Evolutionary conservation across 2,888 invertebrate genomes (phyloP).

Genomic region (Pristionchus maxplancki): DNA sequence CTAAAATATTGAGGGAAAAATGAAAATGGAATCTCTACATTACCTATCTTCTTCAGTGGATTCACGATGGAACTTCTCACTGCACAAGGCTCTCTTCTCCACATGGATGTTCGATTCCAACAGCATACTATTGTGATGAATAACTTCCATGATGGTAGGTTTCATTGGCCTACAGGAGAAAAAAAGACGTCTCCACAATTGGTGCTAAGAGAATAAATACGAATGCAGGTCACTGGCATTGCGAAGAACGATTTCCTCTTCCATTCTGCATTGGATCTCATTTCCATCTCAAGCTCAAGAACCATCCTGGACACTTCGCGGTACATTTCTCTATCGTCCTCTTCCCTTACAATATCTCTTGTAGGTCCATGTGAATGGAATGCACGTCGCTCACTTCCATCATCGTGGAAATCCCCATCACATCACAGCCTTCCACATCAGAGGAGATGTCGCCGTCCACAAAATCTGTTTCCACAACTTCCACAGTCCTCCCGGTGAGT

Average conservation of each 20-base stretch:
- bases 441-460: conserved; percentile 45
- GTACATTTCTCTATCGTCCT: neutral
- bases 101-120: conserved; percentile 50
- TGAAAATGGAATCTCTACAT: no score
- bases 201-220: neutral
- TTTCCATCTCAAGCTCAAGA: conserved; percentile 52
- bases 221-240: conserved; percentile 32
- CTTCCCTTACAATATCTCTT: neutral
- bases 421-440: conserved; percentile 48
- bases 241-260: conserved; percentile 7
- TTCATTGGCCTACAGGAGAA: neutral
- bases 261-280: conserved; percentile 47
- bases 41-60: conserved; percentile 48
- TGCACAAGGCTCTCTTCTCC: conserved; percentile 16
- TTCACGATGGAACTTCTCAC: conserved; percentile 51
- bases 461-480: conserved; percentile 55
- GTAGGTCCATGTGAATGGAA: conserved; percentile 43
- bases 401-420: conserved; percentile 51
- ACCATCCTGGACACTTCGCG: conserved; percentile 49
- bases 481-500: conserved; percentile 47
- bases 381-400: conserved; percentile 47
- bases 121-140: conserved; percentile 41
- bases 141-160: conserved; percentile 37
- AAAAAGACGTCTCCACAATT: neutral
- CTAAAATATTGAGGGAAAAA: no score